These are phyloP conservation scores for Cyanoliseus patagonus DNA, from an alignment of 2,113 vertebrate genomes.

Conservation along the genomic window DNA sequence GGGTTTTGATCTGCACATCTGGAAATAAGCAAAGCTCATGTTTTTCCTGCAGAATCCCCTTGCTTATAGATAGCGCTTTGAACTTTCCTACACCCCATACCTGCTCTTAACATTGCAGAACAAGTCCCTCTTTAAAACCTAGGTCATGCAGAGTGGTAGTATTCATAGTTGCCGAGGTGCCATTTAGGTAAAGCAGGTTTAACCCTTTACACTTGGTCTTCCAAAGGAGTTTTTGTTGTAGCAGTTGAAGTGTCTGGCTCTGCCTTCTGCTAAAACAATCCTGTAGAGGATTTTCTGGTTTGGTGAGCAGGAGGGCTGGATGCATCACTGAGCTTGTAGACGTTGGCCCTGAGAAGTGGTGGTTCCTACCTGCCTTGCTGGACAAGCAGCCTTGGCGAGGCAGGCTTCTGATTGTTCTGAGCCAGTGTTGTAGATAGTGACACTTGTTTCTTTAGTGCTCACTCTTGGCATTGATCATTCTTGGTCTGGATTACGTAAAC, in stretches of 20 bases:
- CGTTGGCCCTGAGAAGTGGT: neutral
- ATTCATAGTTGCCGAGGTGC: neutral
- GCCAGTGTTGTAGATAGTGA: neutral
- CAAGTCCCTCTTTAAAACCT: neutral
- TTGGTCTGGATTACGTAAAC: neutral
- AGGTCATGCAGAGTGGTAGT: neutral
- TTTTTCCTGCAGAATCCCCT: neutral
- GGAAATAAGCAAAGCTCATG: neutral
- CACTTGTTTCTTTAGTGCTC: neutral
- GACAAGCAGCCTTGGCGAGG: neutral
- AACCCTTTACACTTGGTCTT: neutral
- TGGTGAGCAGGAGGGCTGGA: neutral
- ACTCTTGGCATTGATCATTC: neutral
- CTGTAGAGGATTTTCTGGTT: neutral
- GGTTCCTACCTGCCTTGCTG: neutral
- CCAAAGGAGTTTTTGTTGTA: neutral
- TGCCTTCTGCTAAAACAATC: neutral
- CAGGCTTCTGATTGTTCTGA: neutral
- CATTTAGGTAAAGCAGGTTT: neutral
- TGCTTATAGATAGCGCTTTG: neutral
- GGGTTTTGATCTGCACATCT: conserved; percentile 24
- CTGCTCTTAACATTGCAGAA: neutral
- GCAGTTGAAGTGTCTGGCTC: neutral
- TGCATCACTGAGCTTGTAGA: neutral
- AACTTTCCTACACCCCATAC: neutral